Conservation (phyloP, 2,113 vertebrate genomes). For the Riparia riparia region DNA sequence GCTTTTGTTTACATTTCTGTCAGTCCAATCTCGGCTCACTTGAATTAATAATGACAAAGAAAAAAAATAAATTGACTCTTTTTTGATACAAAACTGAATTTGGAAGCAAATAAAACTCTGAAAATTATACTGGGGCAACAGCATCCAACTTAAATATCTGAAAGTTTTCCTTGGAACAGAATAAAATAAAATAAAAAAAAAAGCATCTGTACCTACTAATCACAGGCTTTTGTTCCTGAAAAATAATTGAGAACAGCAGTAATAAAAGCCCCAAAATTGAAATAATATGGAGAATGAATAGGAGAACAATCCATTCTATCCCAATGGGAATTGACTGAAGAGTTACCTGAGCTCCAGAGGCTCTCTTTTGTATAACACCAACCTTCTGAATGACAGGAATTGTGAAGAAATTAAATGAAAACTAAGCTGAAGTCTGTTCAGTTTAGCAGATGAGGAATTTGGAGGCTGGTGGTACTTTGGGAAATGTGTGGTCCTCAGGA, state of each 20-base stretch:
- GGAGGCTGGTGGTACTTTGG: not conserved
- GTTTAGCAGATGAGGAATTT: not conserved
- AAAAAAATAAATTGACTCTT: not conserved
- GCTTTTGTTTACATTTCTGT: not conserved
- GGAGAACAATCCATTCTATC: not conserved
- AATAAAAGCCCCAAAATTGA: not conserved
- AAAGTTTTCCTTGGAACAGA: not conserved
- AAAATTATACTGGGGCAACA: not conserved
- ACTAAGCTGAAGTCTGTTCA: not conserved
- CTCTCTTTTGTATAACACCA: not conserved
- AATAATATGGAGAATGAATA: not conserved
- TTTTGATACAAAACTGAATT: not conserved
- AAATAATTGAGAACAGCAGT: not conserved
- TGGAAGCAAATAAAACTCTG: not conserved
- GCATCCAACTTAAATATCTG: not conserved
- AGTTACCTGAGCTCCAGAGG: not conserved
- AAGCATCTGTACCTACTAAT: not conserved
- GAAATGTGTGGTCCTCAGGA: not conserved
- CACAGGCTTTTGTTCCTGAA: not conserved
- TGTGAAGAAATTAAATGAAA: constrained; percentile 35
- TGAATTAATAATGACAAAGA: not conserved
- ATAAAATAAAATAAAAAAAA: not conserved
- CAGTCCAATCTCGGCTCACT: not conserved
- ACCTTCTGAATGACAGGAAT: not conserved
- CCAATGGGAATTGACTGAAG: not conserved